These are phyloP conservation scores for Amazona vittata DNA, from an alignment of 2,113 vertebrate species.

Conservation along the genomic window DNA sequence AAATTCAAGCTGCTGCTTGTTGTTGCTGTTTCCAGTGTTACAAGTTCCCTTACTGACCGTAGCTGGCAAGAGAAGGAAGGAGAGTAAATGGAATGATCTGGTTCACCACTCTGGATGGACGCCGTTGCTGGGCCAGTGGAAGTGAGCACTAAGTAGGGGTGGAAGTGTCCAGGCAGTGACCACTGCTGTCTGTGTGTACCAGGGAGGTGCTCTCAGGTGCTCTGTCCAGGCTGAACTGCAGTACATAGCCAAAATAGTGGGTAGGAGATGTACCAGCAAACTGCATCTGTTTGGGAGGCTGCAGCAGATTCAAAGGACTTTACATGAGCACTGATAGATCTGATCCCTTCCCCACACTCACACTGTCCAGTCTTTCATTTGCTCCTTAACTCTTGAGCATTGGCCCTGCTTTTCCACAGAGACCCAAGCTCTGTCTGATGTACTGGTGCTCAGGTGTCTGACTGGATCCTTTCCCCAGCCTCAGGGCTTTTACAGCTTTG, in stretches of 20 bases:
- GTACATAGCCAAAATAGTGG: not conserved
- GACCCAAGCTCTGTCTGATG: not conserved
- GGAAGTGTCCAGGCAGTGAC: not conserved
- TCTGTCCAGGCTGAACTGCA: not conserved
- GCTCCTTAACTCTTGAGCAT: not conserved
- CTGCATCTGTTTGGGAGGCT: not conserved
- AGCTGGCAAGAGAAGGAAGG: not conserved
- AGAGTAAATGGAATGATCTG: not conserved
- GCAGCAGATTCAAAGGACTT: not conserved
- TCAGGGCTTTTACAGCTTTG: not conserved
- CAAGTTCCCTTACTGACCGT: not conserved
- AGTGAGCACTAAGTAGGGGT: not conserved
- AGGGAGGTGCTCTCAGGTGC: not conserved
- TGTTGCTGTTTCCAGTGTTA: not conserved
- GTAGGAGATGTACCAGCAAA: not conserved
- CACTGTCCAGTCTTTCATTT: not conserved
- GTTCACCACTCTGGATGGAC: not conserved
- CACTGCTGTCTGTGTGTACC: not conserved
- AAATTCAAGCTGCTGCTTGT: not conserved
- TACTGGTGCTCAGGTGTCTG: accelerated
- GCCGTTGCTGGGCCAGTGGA: not conserved
- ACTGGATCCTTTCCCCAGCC: not conserved
- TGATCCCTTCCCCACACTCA: not conserved
- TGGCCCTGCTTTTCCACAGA: not conserved
- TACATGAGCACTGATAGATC: not conserved